Evolutionary conservation across 2,113 vertebrate genomes (phyloP).

Genomic region (Daubentonia madagascariensis): DNA sequence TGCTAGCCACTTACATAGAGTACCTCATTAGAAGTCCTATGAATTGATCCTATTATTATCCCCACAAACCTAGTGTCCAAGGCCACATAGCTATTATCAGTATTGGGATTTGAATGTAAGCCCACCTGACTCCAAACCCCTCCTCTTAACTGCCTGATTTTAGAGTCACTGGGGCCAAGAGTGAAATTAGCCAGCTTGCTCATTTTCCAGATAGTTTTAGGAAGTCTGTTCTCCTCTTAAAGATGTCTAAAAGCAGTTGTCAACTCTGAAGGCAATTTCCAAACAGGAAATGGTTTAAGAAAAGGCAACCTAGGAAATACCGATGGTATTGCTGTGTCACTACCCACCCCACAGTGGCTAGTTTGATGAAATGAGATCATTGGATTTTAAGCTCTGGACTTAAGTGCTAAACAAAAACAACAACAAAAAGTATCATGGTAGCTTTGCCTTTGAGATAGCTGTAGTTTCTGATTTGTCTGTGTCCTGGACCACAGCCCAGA

Average conservation of each 20-base stretch:
- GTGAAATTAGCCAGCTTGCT: not conserved
- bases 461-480: not conserved
- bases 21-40: not conserved
- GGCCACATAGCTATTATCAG: not conserved
- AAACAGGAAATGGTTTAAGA: not conserved
- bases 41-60: not conserved
- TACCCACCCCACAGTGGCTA: not conserved
- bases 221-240: not conserved
- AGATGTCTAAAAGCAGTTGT: not conserved
- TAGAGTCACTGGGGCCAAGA: not conserved
- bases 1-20: not conserved
- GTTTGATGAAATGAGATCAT: not conserved
- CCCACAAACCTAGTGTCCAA: not conserved
- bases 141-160: not conserved
- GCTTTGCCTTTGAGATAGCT: not conserved
- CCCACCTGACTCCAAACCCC: not conserved
- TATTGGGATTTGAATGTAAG: not conserved
- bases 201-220: not conserved
- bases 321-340: not conserved
- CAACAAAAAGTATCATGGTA: not conserved
- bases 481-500: not conserved
- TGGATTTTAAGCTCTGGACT: not conserved
- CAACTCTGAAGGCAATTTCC: not conserved
- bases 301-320: not conserved
- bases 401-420: not conserved